These are phyloP conservation scores for Apis cerana DNA, from an alignment of 1,140 invertebrate species.

Conservation along the genomic window DNA sequence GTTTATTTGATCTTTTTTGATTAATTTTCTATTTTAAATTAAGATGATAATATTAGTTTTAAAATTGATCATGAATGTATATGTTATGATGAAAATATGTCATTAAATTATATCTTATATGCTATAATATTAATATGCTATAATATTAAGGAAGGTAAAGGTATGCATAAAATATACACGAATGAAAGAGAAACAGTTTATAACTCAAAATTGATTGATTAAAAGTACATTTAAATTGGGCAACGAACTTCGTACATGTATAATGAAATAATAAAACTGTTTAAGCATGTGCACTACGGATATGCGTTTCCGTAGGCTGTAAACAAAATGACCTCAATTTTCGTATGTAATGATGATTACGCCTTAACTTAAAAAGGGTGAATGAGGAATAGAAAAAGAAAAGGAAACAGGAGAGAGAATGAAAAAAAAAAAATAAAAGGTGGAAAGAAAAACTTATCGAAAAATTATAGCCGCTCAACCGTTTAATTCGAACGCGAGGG, in stretches of 20 bases:
- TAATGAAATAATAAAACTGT: constrained; percentile 73
- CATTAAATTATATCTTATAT: neutral
- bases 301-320: constrained; percentile 45
- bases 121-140: no score
- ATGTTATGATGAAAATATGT: neutral
- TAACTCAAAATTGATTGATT: constrained; percentile 77
- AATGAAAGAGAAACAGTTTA: constrained; percentile 74
- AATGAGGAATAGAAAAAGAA: constrained; percentile 11
- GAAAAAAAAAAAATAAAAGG: constrained; percentile 23
- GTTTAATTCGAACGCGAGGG: constrained; percentile 67
- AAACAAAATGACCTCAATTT: constrained; percentile 56
- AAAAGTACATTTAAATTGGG: constrained; percentile 76
- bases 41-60: constrained; percentile 3
- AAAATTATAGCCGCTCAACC: constrained; percentile 59
- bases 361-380: constrained; percentile 42
- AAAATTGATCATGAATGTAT: constrained; percentile 31
- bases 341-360: constrained; percentile 52
- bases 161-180: constrained; percentile 41
- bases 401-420: constrained; percentile 13
- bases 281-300: constrained; percentile 65
- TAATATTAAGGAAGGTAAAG: constrained; percentile 19
- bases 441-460: constrained; percentile 53
- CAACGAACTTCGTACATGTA: constrained; percentile 72
- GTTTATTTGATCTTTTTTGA: neutral
- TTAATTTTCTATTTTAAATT: constrained; percentile 3